These are phyloP conservation scores for Pterocles orientalis DNA, from an alignment of 2,113 vertebrate species.

Conservation along the genomic window DNA sequence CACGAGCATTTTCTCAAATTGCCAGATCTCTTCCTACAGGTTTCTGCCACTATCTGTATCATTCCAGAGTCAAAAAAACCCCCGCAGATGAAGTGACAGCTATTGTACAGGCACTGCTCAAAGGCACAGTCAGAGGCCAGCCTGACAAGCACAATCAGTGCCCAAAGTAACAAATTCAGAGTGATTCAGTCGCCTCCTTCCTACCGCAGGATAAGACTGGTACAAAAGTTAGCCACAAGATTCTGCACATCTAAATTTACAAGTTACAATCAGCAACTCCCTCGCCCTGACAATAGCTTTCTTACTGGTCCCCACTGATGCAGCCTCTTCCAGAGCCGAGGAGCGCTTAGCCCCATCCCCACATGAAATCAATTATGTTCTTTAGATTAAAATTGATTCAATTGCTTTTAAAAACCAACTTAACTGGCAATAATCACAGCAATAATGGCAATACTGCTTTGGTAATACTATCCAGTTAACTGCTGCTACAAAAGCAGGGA, in stretches of 20 bases:
- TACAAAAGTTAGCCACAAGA: not conserved
- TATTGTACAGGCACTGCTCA: not conserved
- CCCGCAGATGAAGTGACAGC: not conserved
- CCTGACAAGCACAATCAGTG: not conserved
- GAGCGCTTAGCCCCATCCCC: not conserved
- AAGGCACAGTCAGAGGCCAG: not conserved
- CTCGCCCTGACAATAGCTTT: accelerated
- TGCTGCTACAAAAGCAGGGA: not conserved
- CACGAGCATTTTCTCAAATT: not conserved
- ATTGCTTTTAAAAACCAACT: not conserved
- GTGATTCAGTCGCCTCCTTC: not conserved
- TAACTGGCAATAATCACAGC: not conserved
- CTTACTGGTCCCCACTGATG: not conserved
- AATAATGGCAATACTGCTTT: not conserved
- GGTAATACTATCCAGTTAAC: not conserved
- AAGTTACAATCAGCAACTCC: not conserved
- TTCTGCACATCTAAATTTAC: not conserved
- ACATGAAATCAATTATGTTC: not conserved
- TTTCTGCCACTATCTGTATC: not conserved
- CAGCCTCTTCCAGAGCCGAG: not conserved
- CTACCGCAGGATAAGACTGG: not conserved
- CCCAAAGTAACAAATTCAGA: not conserved
- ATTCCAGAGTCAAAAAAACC: not conserved
- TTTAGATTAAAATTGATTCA: not conserved
- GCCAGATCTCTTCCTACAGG: not conserved